Evolutionary conservation across 1,140 invertebrate species (phyloP).

Genomic region (Drosophila nasuta): DNA sequence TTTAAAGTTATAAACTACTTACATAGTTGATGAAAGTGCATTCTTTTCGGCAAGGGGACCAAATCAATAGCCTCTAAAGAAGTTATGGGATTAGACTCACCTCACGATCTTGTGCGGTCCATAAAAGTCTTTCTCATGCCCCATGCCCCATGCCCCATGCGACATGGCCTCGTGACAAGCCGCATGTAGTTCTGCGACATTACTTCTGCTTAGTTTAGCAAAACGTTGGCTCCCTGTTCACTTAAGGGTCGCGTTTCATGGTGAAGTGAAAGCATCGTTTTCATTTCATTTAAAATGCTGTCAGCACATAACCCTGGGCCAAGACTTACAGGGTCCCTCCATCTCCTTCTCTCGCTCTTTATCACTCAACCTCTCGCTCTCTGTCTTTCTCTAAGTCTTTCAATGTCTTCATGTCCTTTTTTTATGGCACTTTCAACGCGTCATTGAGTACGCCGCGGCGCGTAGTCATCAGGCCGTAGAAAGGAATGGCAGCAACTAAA

Average conservation of each 20-base stretch:
- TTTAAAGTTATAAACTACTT: no score
- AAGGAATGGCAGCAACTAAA: constrained; percentile 23
- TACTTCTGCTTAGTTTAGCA: constrained; percentile 77
- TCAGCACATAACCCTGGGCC: constrained; percentile 72
- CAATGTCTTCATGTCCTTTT: constrained; percentile 77
- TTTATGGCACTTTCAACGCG: constrained; percentile 82
- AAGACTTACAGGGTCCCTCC: constrained; percentile 17
- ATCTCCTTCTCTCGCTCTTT: constrained; percentile 2
- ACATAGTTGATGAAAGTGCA: not conserved
- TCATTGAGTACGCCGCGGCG: constrained; percentile 79
- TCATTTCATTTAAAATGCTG: constrained; percentile 82
- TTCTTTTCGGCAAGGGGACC: not conserved
- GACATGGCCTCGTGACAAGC: constrained; percentile 4
- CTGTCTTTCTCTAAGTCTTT: constrained; percentile 6
- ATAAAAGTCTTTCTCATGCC: constrained; percentile 16
- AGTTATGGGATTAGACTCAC: constrained; percentile 46
- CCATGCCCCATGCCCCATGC: constrained; percentile 5
- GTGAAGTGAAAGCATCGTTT: constrained; percentile 77
- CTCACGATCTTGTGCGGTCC: constrained; percentile 24
- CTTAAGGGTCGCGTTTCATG: constrained; percentile 15
- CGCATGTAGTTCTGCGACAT: constrained; percentile 63
- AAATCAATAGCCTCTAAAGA: constrained; percentile 39
- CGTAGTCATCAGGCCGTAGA: constrained; percentile 68
- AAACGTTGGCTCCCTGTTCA: constrained; percentile 30
- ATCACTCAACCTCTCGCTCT: not conserved